Evolutionary conservation across 2,113 vertebrate species (phyloP).

Genomic region (Dromiciops gliroides): DNA sequence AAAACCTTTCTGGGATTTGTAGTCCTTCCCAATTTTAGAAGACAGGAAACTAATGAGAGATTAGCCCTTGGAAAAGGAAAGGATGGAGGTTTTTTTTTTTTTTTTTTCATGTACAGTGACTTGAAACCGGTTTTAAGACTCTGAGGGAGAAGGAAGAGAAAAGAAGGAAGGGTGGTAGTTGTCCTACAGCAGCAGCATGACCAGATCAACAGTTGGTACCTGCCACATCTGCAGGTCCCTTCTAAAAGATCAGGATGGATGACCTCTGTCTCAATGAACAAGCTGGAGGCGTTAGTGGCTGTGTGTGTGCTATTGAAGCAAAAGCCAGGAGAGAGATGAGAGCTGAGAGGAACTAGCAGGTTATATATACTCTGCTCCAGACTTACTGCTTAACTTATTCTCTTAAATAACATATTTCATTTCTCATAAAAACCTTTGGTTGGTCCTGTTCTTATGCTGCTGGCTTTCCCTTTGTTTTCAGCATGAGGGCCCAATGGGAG

Average conservation of each 20-base stretch:
- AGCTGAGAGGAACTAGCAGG: background rate
- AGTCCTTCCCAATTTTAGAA: background rate
- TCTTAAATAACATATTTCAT: background rate
- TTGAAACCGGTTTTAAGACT: background rate
- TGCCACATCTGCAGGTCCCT: background rate
- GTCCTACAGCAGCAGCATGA: background rate
- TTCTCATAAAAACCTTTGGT: background rate
- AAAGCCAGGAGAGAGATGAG: background rate
- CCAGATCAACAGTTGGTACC: background rate
- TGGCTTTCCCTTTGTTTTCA: background rate
- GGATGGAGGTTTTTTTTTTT: background rate
- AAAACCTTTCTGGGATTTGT: background rate
- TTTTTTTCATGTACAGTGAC: background rate
- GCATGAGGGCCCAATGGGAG: background rate
- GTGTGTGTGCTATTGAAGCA: background rate
- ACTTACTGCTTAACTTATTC: background rate
- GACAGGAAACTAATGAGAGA: background rate
- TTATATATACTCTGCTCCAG: background rate
- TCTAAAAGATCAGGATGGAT: background rate
- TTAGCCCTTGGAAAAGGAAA: background rate
- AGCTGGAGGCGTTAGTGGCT: background rate
- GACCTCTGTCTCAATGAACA: background rate
- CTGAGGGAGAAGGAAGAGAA: background rate
- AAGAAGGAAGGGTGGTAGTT: background rate
- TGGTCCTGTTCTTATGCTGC: background rate